phyloP scores from a whole-genome alignment of 2,888 invertebrate species.

The Rapana venosa region DNA sequence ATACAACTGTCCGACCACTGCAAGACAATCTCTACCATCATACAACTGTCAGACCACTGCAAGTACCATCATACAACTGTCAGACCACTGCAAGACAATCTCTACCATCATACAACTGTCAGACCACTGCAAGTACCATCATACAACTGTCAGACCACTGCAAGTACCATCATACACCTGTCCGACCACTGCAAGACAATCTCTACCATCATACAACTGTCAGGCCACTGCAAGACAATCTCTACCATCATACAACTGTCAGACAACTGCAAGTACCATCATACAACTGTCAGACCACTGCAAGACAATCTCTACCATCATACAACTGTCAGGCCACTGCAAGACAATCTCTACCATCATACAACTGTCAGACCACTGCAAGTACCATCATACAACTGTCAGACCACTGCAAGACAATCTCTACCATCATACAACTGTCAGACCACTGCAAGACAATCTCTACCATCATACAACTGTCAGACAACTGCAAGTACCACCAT shows the following conservation, averaged over 20 bases:
- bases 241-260: background rate
- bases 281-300: background rate
- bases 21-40: background rate
- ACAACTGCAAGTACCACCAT: too few species aligned
- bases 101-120: background rate
- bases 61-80: background rate
- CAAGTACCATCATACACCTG: slow-evolving; percentile 5
- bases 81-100: background rate
- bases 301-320: background rate
- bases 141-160: background rate
- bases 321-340: background rate
- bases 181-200: background rate
- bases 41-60: background rate
- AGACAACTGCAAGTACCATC: background rate
- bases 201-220: background rate
- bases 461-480: too few species aligned
- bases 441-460: too few species aligned
- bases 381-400: background rate
- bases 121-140: background rate
- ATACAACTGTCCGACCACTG: background rate
- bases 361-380: background rate
- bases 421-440: too few species aligned
- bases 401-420: background rate
- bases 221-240: background rate
- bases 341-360: background rate